A percentile compares a stretch with the other conserved stretches of the same genome.
Evolutionary conservation across 2,797 vertebrate genomes (phyloP).

Genomic region (Aulostomus chinensis): DNA sequence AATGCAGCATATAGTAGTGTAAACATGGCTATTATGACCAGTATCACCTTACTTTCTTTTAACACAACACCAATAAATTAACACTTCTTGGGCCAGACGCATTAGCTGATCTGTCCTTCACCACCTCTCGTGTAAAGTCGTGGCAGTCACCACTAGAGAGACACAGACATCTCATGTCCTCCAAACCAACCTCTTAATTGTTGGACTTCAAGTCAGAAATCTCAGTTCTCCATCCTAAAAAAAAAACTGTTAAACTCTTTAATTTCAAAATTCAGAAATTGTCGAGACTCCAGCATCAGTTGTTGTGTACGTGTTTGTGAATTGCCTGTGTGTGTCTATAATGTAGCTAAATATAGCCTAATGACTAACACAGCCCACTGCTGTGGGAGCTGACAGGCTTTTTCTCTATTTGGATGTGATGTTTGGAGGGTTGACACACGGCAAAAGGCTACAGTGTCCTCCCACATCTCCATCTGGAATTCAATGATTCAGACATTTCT

Average conservation of each 20-base stretch:
- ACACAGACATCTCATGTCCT: not conserved
- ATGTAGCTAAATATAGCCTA: conserved; percentile 60
- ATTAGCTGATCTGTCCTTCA: conserved; percentile 12
- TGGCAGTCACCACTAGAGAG: not conserved
- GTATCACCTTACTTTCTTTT: not conserved
- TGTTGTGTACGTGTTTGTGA: not conserved
- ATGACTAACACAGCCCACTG: conserved; percentile 59
- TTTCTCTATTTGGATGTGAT: conserved; percentile 35
- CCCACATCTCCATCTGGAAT: conserved; percentile 30
- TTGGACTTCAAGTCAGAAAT: not conserved
- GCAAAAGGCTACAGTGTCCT: conserved; percentile 37
- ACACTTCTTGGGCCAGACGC: not conserved
- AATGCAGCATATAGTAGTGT: not conserved
- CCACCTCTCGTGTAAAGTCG: not conserved
- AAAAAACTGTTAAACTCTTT: conserved; percentile 1
- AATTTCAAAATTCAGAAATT: not conserved
- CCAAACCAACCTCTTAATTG: conserved; percentile 8
- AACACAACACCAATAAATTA: not conserved
- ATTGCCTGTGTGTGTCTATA: conserved; percentile 24
- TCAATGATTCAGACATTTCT: conserved; percentile 22
- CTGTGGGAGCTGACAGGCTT: conserved; percentile 38
- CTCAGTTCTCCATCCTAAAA: conserved; percentile 10
- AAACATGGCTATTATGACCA: conserved; percentile 14
- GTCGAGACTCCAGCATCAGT: not conserved
- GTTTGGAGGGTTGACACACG: conserved; percentile 48